A percentile compares a stretch with the other conserved stretches of the same genome.
Conservation (phyloP, 2,888 invertebrate genomes). For the Drosophila buzzatii region DNA sequence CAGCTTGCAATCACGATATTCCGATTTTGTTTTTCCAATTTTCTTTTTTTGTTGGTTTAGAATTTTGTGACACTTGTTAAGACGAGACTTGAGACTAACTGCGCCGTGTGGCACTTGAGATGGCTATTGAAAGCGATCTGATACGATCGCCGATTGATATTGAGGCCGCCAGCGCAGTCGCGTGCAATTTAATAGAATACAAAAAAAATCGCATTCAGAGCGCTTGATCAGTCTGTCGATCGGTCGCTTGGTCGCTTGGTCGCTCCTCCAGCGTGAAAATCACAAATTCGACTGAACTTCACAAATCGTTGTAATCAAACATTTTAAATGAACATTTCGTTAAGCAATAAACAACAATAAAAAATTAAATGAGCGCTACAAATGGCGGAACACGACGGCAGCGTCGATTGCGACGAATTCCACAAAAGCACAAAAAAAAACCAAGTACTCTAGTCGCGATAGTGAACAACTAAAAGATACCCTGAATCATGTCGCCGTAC, state of each 20-base stretch:
- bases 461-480: conserved; percentile 1
- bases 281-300: conserved; percentile 82
- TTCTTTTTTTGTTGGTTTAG: neutral
- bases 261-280: conserved; percentile 75
- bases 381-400: conserved; percentile 74
- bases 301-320: conserved; percentile 82
- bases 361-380: conserved; percentile 75
- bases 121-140: conserved; percentile 38
- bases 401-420: conserved; percentile 41
- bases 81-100: conserved; percentile 11
- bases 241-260: conserved; percentile 17
- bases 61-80: conserved; percentile 23
- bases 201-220: conserved; percentile 60
- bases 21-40: conserved; percentile 5
- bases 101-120: conserved; percentile 25
- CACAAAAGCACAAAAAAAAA: conserved; percentile 8
- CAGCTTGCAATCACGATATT: conserved; percentile 6
- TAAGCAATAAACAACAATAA: conserved; percentile 79
- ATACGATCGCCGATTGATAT: conserved; percentile 39
- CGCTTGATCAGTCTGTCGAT: conserved; percentile 15
- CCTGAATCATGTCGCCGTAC: neutral
- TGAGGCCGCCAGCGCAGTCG: conserved; percentile 28
- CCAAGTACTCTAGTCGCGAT: neutral
- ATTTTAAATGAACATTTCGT: conserved; percentile 81
- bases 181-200: conserved; percentile 51